Percentiles rank a stretch among this genome's conserved stretches.
Conservation (phyloP, 2,113 vertebrate genomes). For the Rhabdomys dilectus region DNA sequence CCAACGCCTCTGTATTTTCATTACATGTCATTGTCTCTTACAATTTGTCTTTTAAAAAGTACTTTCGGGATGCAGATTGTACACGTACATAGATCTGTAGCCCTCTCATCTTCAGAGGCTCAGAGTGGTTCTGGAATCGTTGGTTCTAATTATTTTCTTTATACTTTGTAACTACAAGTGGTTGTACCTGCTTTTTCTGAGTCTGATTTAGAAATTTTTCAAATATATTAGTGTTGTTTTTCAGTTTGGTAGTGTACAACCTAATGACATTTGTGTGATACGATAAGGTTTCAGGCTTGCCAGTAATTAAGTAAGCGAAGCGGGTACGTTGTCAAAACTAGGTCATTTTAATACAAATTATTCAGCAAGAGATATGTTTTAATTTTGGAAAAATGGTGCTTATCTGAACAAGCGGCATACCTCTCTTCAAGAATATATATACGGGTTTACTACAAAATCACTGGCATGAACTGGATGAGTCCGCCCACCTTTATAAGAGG, state of each 20-base stretch:
- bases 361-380: not conserved
- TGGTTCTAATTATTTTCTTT: not conserved
- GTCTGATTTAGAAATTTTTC: not conserved
- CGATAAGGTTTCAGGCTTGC: not conserved
- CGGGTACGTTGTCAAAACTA: slow-evolving; percentile 2
- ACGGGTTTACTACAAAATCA: not conserved
- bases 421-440: slow-evolving; percentile 10
- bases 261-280: not conserved
- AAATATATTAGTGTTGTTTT: not conserved
- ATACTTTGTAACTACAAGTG: not conserved
- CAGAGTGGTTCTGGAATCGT: not conserved
- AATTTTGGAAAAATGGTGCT: slow-evolving; percentile 31
- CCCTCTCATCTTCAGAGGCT: not conserved
- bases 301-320: not conserved
- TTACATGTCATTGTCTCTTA: too few species aligned
- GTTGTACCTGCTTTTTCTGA: not conserved
- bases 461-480: not conserved
- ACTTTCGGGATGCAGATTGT: not conserved
- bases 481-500: not conserved
- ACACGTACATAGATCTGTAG: not conserved
- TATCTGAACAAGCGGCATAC: not conserved
- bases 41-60: not conserved
- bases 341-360: slow-evolving; percentile 38
- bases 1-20: not conserved
- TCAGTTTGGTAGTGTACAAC: not conserved